phyloP scores from a whole-genome alignment of 2,113 vertebrate species.

The Lutjanus erythropterus region DNA sequence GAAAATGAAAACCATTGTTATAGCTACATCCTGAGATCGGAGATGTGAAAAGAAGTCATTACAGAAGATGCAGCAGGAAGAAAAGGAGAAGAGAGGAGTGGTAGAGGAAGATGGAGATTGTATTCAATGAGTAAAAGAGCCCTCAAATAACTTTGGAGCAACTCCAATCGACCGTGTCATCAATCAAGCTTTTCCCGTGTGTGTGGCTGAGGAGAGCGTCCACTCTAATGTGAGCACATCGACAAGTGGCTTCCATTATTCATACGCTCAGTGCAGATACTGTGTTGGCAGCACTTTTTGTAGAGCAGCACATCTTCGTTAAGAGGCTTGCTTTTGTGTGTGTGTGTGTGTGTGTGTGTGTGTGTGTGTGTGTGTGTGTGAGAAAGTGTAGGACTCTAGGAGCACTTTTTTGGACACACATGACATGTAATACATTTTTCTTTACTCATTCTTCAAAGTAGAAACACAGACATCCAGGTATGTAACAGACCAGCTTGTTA shows the following conservation, averaged over 20 bases:
- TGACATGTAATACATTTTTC: neutral
- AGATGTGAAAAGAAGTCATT: neutral
- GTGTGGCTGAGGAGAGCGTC: conserved; percentile 18
- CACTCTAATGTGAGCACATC: neutral
- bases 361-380: neutral
- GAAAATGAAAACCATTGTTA: too few species aligned
- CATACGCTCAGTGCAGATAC: conserved; percentile 5
- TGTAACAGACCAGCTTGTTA: too few species aligned
- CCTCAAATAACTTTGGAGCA: conserved; percentile 29
- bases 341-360: neutral
- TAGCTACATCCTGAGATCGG: too few species aligned
- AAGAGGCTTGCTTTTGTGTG: conserved; percentile 3
- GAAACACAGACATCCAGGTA: neutral
- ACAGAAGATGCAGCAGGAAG: neutral
- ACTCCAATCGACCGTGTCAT: conserved; percentile 30
- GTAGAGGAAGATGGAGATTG: conserved; percentile 1
- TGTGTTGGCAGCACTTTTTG: conserved; percentile 26
- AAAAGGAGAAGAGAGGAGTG: neutral
- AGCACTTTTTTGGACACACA: neutral
- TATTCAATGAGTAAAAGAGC: conserved; percentile 5
- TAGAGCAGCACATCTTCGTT: conserved; percentile 4
- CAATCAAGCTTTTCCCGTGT: conserved; percentile 18
- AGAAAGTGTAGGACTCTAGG: neutral
- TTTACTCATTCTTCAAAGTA: neutral
- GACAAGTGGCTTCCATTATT: conserved; percentile 44